Base-by-base conservation (phyloP, 1,140 invertebrate species). In the Sycophila sp. region DNA sequence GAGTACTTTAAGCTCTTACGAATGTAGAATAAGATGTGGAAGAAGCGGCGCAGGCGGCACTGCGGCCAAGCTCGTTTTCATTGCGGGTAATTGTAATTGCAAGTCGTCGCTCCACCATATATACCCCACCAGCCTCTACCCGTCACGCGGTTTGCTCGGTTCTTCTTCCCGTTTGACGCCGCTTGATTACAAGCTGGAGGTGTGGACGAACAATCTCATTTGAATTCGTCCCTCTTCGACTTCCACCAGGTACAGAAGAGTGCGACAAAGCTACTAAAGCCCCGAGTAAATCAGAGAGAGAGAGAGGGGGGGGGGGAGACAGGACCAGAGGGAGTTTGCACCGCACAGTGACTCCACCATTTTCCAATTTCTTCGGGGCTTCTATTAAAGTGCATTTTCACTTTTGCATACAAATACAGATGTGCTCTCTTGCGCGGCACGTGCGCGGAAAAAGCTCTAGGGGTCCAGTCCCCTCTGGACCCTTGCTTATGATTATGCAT, bases 171-270 rank as follows among this genome's bases (percentile, higher is more conserved):
- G 58, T 71, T 71, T 71, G 69, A 65, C 36, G 45, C 42, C 55
- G 53, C 69, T 71, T 71, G 69, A 65, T 71, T 65, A 71, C 69
- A 65, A 66, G 69, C 55, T 71, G 24, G 55, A 71, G 56, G 62
- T 71, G 69, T 66, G 63, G 69, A 65, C 63, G 69, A 71, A 71
- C 69, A 71, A 65, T 71, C 62, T 71, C 62, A 71, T 71, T 71
- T 71, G 63, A 65, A 71, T 71, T 60, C 56, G 40, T 65, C 55
- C 69, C 62, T 71, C 63, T 65, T 71, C 56, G 55, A 58, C 42
- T 59, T 69, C 56, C 56, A n/a, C n/a, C n/a, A n/a, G n/a, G n/a
- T n/a, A n/a, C n/a, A n/a, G n/a, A n/a, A n/a, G n/a, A n/a, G n/a
- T n/a, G n/a, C n/a, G n/a, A n/a, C n/a, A n/a, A n/a, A n/a, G n/a